Evolutionary conservation across 2,888 invertebrate species (phyloP), one percentile per base, ranked within the genome.

Genomic region (Netelia melanura): DNA sequence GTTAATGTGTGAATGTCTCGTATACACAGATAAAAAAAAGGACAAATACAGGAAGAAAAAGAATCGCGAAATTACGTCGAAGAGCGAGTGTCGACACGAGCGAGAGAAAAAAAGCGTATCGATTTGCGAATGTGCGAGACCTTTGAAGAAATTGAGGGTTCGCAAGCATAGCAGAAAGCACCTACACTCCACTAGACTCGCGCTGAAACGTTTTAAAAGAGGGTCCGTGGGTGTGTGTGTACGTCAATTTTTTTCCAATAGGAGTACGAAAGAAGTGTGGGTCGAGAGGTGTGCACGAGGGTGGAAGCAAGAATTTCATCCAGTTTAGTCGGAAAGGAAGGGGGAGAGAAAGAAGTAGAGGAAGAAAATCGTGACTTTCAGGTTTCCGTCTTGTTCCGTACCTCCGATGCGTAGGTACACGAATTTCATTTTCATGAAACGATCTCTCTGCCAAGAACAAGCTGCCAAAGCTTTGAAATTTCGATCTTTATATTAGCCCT

Each of bases 161-260:
- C 67, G 62, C 65, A 68, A 64, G 62, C 23, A 61, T 61, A 61
- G 48, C 30, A 48, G 17, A 65, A 75, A 64, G 75, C 83, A 83
- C 86, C 88, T 88, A 89, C 86, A 86, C 81, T 70, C 83, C 65
- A 65, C 44, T 58, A 52, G 72, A 21, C 83, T 88, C 86, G 87
- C 85, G 87, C 87, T 87, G 83, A 72, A 75, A 88, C 86, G 86
- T 89, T 88, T 89, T 85, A 88, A 83, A 87, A 84, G 81, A 81
- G 88, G 86, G 86, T 84, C 84, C 75, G 81, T 6, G 48, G 14
- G 67, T 70, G n/a, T 70, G 48, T 62, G 17, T 61, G 61, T 52
- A 30, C 30, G 81, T 65, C 30, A 30, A 70, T 58, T 71, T 83
- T 70, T 56, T 38, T 72, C 9, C 52, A 56, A 17, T 64, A 25